Evolutionary conservation across 2,797 vertebrate species (phyloP).

Genomic region (Orientallactaga sibirica): DNA sequence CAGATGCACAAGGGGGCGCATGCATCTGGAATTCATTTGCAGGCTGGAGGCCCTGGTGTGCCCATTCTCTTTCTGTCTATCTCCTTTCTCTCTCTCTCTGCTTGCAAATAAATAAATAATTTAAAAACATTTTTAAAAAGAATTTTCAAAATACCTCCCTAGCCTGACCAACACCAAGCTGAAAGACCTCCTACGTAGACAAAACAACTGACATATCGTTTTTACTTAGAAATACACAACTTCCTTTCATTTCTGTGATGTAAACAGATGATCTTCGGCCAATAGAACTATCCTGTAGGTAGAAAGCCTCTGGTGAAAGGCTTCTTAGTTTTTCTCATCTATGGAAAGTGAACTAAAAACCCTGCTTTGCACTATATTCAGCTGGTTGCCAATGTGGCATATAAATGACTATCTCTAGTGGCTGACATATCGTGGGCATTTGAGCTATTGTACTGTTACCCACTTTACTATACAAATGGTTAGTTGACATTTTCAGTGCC

Average conservation of each 20-base stretch:
- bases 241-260: background rate
- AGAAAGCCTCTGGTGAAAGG: background rate
- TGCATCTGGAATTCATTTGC: too few relatives aligned
- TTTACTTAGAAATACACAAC: background rate
- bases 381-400: background rate
- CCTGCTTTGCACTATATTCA: background rate
- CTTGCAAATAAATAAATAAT: background rate
- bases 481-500: background rate
- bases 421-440: background rate
- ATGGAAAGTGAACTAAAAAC: constrained; percentile 37
- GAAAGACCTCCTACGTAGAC: background rate
- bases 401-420: background rate
- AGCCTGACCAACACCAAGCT: background rate
- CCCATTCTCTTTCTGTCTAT: too few relatives aligned
- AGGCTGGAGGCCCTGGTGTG: too few relatives aligned
- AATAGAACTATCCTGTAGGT: background rate
- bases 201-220: background rate
- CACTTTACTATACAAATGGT: background rate
- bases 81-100: too few relatives aligned
- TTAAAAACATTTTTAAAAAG: background rate
- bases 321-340: constrained; percentile 6
- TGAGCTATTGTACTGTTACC: background rate
- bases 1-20: too few relatives aligned
- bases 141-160: background rate
- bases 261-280: background rate